Conservation (phyloP, 2,888 invertebrate genomes). For the Pyrgus malvae region DNA sequence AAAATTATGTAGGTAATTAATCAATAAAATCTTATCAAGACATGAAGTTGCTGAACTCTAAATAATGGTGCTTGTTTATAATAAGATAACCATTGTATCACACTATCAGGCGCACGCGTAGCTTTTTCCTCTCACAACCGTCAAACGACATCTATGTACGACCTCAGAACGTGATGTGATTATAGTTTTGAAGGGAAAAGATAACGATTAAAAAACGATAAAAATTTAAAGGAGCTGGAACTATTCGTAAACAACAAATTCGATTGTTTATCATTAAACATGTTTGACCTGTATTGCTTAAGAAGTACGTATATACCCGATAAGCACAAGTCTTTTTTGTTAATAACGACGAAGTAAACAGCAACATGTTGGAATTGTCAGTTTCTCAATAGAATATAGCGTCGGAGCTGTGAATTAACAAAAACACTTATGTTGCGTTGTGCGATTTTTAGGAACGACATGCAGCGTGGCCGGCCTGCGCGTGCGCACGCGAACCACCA, state of each 20-base stretch:
- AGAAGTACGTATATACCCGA: too few relatives aligned
- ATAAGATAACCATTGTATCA: constrained; percentile 49
- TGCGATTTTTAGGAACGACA: constrained; percentile 29
- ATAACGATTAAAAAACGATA: constrained; percentile 11
- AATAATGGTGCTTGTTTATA: constrained; percentile 40
- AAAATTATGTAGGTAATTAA: constrained; percentile 7
- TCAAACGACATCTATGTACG: constrained; percentile 8
- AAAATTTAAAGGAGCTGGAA: neutral
- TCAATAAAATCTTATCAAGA: constrained; percentile 15
- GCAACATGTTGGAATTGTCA: too few relatives aligned
- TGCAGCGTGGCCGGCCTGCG: constrained; percentile 39
- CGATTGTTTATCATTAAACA: constrained; percentile 2
- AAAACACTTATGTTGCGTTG: neutral
- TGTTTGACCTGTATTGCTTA: too few relatives aligned
- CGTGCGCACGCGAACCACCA: constrained; percentile 47
- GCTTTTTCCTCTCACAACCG: constrained; percentile 44
- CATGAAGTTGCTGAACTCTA: constrained; percentile 13
- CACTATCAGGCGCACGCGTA: constrained; percentile 11
- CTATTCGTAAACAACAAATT: neutral
- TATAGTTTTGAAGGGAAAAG: too few relatives aligned
- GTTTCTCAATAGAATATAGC: too few relatives aligned
- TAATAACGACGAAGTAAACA: too few relatives aligned
- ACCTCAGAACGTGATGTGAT: constrained; percentile 23
- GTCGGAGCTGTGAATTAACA: too few relatives aligned
- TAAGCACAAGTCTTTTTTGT: too few relatives aligned